These are phyloP conservation scores for Atethmia centrago DNA, from an alignment of 2,888 invertebrate genomes.

Conservation along the genomic window DNA sequence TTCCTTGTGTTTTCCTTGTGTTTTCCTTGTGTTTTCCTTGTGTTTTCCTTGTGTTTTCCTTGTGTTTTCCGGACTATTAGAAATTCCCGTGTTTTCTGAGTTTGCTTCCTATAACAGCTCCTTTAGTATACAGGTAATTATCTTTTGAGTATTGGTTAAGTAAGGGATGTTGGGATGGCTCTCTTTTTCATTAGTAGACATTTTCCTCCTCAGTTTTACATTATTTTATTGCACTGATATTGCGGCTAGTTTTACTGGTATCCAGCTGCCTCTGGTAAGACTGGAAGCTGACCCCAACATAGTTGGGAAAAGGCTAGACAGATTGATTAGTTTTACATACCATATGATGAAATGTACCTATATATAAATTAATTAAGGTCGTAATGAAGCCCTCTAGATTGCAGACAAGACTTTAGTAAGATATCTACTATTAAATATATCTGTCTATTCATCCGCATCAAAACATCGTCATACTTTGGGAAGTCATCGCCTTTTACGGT, in stretches of 20 bases:
- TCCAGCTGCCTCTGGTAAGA: too few relatives aligned
- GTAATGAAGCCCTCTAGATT: neutral
- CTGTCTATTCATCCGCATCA: too few relatives aligned
- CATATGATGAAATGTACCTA: too few relatives aligned
- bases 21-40: neutral
- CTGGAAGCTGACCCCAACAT: too few relatives aligned
- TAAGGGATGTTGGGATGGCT: neutral
- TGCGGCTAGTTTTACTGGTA: too few relatives aligned
- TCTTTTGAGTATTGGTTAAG: neutral
- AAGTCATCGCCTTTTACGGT: neutral
- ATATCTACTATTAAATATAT: too few relatives aligned
- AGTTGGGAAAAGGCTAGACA: too few relatives aligned
- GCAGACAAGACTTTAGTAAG: neutral
- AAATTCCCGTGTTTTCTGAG: neutral
- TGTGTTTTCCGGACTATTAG: neutral
- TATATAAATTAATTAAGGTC: neutral
- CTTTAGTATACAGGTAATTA: neutral
- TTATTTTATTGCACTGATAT: neutral
- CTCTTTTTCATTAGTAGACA: neutral
- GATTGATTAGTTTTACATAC: too few relatives aligned
- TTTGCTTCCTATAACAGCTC: neutral
- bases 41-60: neutral
- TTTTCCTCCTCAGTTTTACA: too few relatives aligned
- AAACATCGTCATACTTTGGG: neutral
- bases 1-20: neutral